These are phyloP conservation scores for Montipora cactus DNA, from an alignment of 64 coral and sea anemone species.

Conservation along the genomic window DNA sequence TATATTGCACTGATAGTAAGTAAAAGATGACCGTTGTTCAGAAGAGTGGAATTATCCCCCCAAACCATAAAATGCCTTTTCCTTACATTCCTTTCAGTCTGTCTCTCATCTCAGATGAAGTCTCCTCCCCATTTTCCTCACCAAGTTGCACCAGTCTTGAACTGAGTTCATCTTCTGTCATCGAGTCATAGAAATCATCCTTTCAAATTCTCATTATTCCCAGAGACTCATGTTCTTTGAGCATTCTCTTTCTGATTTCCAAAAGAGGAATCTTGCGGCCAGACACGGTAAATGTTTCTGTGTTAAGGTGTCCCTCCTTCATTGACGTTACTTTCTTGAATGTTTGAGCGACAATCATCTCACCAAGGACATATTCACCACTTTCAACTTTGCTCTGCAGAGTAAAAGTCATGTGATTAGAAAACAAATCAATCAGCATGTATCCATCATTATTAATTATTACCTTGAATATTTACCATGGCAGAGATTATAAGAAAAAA, in stretches of 20 bases:
- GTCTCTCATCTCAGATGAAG: not conserved
- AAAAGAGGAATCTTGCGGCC: slow-evolving; percentile 39
- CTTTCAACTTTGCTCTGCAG: slow-evolving; percentile 52
- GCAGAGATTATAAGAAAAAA: not conserved
- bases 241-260: slow-evolving; percentile 39
- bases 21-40: slow-evolving; percentile 61
- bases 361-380: slow-evolving; percentile 63
- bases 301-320: slow-evolving; percentile 26
- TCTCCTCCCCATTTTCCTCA: slow-evolving; percentile 25
- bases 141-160: slow-evolving; percentile 18
- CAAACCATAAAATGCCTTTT: slow-evolving; percentile 53
- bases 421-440: not conserved
- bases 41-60: slow-evolving; percentile 47
- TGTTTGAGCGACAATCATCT: slow-evolving; percentile 54
- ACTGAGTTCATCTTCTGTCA: slow-evolving; percentile 36
- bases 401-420: not conserved
- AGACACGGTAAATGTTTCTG: slow-evolving; percentile 51
- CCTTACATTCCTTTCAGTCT: slow-evolving; percentile 44
- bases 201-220: slow-evolving; percentile 55
- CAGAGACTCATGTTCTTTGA: slow-evolving; percentile 46
- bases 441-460: not conserved
- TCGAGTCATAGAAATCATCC: slow-evolving; percentile 18
- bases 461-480: not conserved
- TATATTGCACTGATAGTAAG: slow-evolving; percentile 44
- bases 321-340: slow-evolving; percentile 54